These are phyloP conservation scores for Lordiphosa andalusiaca DNA, from an alignment of 2,888 invertebrate species.

Conservation along the genomic window DNA sequence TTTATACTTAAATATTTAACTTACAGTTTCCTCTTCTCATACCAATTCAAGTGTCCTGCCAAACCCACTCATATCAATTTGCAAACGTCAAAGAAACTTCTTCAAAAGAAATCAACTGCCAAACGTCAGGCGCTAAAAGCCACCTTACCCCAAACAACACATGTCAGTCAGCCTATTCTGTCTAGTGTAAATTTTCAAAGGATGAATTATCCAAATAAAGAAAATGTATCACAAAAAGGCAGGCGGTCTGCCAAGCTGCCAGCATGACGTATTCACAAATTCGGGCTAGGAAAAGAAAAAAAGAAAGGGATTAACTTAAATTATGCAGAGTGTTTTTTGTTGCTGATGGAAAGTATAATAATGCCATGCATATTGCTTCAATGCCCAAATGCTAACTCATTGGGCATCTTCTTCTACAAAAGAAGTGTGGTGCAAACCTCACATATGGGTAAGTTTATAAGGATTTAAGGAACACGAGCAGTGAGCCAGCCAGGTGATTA, in stretches of 20 bases:
- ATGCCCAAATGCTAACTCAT: too few relatives aligned
- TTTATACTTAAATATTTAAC: too few relatives aligned
- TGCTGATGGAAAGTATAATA: slow-evolving; percentile 6
- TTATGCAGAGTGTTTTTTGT: slow-evolving; percentile 1
- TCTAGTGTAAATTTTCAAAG: slow-evolving; percentile 18
- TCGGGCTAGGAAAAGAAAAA: background rate
- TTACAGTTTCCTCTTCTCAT: background rate
- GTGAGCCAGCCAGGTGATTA: too few relatives aligned
- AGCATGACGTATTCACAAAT: slow-evolving; percentile 17
- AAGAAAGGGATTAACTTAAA: too few relatives aligned
- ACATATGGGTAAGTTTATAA: too few relatives aligned
- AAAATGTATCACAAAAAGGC: slow-evolving; percentile 4
- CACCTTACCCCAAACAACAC: background rate
- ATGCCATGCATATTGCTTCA: too few relatives aligned
- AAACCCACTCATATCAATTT: background rate
- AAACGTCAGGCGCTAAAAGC: slow-evolving; percentile 5
- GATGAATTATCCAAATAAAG: slow-evolving; percentile 20
- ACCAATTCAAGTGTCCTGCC: too few relatives aligned
- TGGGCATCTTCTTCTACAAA: too few relatives aligned
- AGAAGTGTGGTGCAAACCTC: too few relatives aligned
- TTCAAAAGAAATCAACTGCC: slow-evolving; percentile 25
- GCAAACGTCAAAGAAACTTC: slow-evolving; percentile 1
- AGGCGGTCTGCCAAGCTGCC: slow-evolving; percentile 3
- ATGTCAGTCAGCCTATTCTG: slow-evolving; percentile 1
- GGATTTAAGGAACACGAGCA: too few relatives aligned